A percentile compares a stretch with the other conserved stretches of the same genome.
These are phyloP conservation scores for Erpetoichthys calabaricus DNA, from an alignment of 2,797 vertebrate genomes.

Conservation along the genomic window DNA sequence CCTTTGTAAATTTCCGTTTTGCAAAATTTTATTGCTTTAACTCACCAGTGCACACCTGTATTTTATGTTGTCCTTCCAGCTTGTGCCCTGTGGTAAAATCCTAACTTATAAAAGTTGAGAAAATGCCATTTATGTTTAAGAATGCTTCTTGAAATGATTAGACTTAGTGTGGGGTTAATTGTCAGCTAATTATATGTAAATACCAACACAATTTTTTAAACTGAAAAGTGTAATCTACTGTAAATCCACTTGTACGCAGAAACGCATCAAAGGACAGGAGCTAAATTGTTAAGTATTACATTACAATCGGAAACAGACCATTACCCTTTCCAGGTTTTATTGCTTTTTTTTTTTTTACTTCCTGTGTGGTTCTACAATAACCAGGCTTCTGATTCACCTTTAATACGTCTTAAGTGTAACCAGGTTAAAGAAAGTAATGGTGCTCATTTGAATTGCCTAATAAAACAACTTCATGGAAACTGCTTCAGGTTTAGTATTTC, in stretches of 20 bases:
- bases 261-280: not conserved
- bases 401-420: too few species aligned
- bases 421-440: too few species aligned
- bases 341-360: too few species aligned
- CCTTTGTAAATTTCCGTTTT: too few species aligned
- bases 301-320: not conserved
- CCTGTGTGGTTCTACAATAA: too few species aligned
- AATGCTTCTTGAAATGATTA: not conserved
- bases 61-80: not conserved
- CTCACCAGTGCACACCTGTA: conserved; percentile 2
- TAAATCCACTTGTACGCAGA: not conserved
- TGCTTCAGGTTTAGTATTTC: too few species aligned
- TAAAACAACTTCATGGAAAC: too few species aligned
- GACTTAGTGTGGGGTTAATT: conserved; percentile 6
- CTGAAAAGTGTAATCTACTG: not conserved
- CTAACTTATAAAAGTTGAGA: not conserved
- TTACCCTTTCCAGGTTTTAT: too few species aligned
- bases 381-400: too few species aligned
- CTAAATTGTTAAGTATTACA: not conserved
- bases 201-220: not conserved
- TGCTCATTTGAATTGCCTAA: too few species aligned
- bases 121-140: conserved; percentile 5
- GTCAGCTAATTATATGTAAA: conserved; percentile 1
- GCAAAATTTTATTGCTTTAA: too few species aligned
- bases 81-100: not conserved